Conservation (phyloP, 2,797 vertebrate genomes). For the Geotrypetes seraphini region DNA sequence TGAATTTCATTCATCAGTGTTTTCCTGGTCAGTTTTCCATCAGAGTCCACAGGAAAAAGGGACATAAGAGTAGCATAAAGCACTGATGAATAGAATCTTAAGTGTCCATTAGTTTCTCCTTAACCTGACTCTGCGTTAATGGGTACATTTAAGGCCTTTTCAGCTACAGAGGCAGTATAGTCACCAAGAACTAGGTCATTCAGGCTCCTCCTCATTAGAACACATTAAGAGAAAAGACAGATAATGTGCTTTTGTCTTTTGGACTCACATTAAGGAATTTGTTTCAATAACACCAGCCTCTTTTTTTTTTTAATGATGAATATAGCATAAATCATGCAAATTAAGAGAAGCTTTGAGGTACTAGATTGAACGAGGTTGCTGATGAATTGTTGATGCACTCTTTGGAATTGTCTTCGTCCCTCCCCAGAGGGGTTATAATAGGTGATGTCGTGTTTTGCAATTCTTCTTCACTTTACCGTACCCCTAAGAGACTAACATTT, state of each 20-base stretch:
- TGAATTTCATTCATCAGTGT: too few species aligned
- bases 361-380: conserved; percentile 18
- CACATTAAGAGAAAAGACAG: conserved; percentile 17
- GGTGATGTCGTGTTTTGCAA: too few species aligned
- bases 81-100: too few species aligned
- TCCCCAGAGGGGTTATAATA: too few species aligned
- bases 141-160: too few species aligned
- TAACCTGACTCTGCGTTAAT: too few species aligned
- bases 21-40: too few species aligned
- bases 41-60: too few species aligned
- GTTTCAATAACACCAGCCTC: conserved; percentile 22
- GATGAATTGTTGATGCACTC: conserved; percentile 27
- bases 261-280: conserved; percentile 25
- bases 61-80: too few species aligned
- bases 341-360: conserved; percentile 26
- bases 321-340: conserved; percentile 20
- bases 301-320: conserved; percentile 23
- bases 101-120: too few species aligned
- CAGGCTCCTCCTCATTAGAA: conserved; percentile 20
- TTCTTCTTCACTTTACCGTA: conserved; percentile 14
- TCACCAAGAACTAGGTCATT: conserved; percentile 7
- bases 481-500: conserved; percentile 9
- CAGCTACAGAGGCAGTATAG: not conserved
- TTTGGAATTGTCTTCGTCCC: too few species aligned
- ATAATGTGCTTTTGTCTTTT: conserved; percentile 32